These are phyloP conservation scores for Sander lucioperca DNA, from an alignment of 2,113 vertebrate species.

Conservation along the genomic window DNA sequence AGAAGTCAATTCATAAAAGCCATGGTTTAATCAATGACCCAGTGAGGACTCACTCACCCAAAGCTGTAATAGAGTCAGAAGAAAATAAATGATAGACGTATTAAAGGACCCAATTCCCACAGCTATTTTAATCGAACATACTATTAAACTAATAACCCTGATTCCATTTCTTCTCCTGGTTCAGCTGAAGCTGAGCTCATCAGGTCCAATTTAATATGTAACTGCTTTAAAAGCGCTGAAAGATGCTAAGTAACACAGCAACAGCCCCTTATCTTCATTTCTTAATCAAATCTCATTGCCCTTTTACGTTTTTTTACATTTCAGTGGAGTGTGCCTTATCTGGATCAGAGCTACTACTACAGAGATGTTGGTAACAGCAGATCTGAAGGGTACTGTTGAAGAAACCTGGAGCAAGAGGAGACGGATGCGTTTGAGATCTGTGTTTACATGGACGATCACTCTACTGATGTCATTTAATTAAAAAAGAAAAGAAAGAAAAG, in stretches of 20 bases:
- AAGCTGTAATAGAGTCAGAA: background rate
- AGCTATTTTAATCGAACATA: background rate
- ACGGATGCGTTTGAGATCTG: background rate
- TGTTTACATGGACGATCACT: background rate
- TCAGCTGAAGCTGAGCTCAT: background rate
- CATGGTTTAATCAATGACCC: background rate
- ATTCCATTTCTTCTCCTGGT: background rate
- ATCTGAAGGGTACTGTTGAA: slow-evolving; percentile 85
- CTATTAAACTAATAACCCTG: background rate
- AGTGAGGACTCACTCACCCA: background rate
- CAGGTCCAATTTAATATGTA: background rate
- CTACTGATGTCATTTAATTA: background rate
- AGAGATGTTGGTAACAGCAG: slow-evolving; percentile 58
- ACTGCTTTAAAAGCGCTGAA: background rate
- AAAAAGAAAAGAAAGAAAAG: too few species aligned
- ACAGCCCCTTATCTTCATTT: background rate
- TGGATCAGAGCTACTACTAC: slow-evolving; percentile 84
- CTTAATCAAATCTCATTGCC: background rate
- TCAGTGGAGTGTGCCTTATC: slow-evolving; percentile 86
- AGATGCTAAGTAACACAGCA: background rate
- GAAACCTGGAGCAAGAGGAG: slow-evolving; percentile 5
- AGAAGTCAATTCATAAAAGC: background rate
- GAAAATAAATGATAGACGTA: background rate
- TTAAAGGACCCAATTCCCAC: background rate
- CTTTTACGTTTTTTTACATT: slow-evolving; percentile 44